These are phyloP conservation scores for Xylocopa sonorina DNA, from an alignment of 1,140 invertebrate species.

Conservation along the genomic window DNA sequence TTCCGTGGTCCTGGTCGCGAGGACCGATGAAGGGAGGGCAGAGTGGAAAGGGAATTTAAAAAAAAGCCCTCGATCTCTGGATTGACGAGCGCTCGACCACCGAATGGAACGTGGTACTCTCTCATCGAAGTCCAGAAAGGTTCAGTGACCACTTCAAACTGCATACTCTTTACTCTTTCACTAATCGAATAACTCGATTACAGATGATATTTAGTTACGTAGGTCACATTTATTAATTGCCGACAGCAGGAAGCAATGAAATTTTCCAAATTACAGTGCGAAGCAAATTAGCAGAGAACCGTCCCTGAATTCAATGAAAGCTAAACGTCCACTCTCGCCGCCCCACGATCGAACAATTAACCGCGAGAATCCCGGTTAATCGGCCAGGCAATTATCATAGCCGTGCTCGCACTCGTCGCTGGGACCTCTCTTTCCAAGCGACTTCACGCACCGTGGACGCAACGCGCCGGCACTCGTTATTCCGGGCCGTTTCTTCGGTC, in stretches of 20 bases:
- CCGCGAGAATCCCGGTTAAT: not conserved
- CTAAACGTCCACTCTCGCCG: not conserved
- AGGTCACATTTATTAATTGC: no score
- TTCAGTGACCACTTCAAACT: constrained; percentile 8
- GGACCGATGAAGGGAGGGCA: constrained; percentile 32
- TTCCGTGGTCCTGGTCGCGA: constrained; percentile 56
- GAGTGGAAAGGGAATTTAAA: constrained; percentile 9
- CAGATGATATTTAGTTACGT: no score
- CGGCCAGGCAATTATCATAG: not conserved
- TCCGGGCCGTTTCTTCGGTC: constrained; percentile 60
- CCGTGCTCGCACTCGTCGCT: not conserved
- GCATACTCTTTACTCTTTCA: not conserved
- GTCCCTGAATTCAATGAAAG: not conserved
- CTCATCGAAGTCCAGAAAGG: constrained; percentile 36
- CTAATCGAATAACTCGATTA: not conserved
- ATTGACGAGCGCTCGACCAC: constrained; percentile 69
- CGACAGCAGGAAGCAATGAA: no score
- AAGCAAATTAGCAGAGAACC: not conserved
- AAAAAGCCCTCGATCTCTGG: constrained; percentile 63
- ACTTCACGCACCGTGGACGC: constrained; percentile 30
- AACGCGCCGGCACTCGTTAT: constrained; percentile 50
- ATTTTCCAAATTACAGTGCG: not conserved
- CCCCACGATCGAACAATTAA: not conserved
- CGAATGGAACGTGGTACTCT: constrained; percentile 70
- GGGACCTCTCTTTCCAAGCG: constrained; percentile 18